phyloP scores from a whole-genome alignment of 2,113 vertebrate species.

The Brachyhypopomus gauderio region DNA sequence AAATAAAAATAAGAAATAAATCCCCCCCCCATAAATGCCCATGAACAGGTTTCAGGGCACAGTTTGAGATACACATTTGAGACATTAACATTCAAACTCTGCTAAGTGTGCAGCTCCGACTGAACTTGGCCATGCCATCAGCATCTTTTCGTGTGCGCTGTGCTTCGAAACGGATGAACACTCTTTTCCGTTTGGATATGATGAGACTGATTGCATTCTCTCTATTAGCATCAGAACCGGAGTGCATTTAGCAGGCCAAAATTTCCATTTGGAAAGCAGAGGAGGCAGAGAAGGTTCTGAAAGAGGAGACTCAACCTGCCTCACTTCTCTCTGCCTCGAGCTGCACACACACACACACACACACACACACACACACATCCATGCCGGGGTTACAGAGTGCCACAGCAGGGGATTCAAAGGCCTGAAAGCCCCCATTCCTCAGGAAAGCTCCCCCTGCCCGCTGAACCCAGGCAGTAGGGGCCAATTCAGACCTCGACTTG shows the following conservation, averaged over 20 bases:
- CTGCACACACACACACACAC: conserved; percentile 24
- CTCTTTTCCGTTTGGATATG: conserved; percentile 39
- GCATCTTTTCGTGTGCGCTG: conserved; percentile 28
- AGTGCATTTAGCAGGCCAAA: conserved; percentile 41
- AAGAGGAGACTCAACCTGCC: conserved; percentile 20
- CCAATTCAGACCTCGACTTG: conserved; percentile 27
- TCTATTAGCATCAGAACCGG: conserved; percentile 28
- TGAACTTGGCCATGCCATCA: neutral
- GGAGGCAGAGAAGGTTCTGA: conserved; percentile 27
- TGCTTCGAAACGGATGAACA: conserved; percentile 40
- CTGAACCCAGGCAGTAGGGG: conserved; percentile 13
- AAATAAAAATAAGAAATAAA: neutral
- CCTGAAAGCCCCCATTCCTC: conserved; percentile 43
- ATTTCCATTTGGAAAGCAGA: conserved; percentile 43
- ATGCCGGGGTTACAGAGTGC: conserved; percentile 29
- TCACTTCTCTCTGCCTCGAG: neutral
- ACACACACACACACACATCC: neutral
- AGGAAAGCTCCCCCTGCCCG: conserved; percentile 23
- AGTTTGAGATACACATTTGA: neutral
- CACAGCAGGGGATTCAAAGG: conserved; percentile 26
- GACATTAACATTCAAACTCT: conserved; percentile 37
- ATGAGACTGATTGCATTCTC: conserved; percentile 44
- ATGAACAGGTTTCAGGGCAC: neutral
- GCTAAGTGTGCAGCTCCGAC: conserved; percentile 23
- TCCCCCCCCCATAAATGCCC: too few species aligned